Evolutionary conservation across 2,113 vertebrate species (phyloP).

Genomic region (Antigone vipio): DNA sequence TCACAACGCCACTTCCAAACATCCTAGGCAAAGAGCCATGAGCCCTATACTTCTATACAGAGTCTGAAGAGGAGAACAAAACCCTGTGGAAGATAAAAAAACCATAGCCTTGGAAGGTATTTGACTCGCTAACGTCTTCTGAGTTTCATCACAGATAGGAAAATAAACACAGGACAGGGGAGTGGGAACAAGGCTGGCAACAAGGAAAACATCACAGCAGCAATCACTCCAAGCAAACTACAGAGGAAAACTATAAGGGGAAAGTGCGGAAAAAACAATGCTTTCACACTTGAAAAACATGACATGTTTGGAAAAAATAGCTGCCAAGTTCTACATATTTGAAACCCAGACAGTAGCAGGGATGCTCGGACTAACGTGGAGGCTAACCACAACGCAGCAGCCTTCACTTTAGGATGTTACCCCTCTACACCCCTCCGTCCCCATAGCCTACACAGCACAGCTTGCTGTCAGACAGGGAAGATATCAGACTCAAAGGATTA

Average conservation of each 20-base stretch:
- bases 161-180: background rate
- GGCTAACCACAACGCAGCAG: background rate
- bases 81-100: fast-evolving
- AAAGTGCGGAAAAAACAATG: background rate
- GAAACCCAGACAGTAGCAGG: background rate
- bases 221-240: background rate
- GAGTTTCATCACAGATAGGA: background rate
- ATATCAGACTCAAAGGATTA: background rate
- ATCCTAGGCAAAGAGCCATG: background rate
- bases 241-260: background rate
- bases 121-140: background rate
- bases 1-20: background rate
- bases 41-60: background rate
- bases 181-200: too few relatives aligned
- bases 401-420: background rate
- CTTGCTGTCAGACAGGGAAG: background rate
- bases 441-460: fast-evolving
- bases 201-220: too few relatives aligned
- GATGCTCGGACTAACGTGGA: background rate
- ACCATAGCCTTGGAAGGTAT: background rate
- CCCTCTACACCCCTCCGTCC: background rate
- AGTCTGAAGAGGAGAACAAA: background rate
- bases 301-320: background rate
- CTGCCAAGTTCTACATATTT: background rate
- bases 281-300: background rate